Evolutionary conservation across 2,113 vertebrate species (phyloP).

Genomic region (Jaculus jaculus): DNA sequence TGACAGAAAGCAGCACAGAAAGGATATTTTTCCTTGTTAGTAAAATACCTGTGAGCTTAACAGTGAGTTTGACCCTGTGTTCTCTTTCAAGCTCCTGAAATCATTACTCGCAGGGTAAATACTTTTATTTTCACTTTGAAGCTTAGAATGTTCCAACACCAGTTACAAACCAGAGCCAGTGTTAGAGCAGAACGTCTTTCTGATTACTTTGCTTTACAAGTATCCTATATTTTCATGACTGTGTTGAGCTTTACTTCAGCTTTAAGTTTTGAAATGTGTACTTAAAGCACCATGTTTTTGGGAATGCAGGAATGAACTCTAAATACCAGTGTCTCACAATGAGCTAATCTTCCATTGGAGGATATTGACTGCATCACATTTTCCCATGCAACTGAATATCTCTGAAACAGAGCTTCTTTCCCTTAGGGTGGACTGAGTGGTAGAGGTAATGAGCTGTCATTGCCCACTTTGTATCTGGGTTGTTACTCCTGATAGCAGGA

Average conservation of each 20-base stretch:
- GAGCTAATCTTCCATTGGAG: neutral
- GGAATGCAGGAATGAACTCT: neutral
- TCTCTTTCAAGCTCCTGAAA: neutral
- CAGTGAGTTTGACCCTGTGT: neutral
- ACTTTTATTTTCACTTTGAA: neutral
- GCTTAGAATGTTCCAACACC: neutral
- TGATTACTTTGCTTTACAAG: neutral
- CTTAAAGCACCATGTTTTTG: neutral
- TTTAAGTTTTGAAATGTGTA: neutral
- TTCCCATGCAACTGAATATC: neutral
- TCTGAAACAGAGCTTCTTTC: neutral
- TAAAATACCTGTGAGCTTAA: neutral
- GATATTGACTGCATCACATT: neutral
- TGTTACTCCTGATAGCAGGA: neutral
- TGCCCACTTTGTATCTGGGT: rapidly evolving
- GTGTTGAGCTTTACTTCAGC: neutral
- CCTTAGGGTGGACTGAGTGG: rapidly evolving
- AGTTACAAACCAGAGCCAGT: neutral
- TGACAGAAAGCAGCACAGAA: neutral
- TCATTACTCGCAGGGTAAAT: neutral
- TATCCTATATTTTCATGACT: neutral
- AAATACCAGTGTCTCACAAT: neutral
- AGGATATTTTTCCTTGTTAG: neutral
- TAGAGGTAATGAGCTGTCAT: neutral
- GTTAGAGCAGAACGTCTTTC: neutral